Evolutionary conservation across 2,888 invertebrate species (phyloP), one percentile per base, ranked within the genome.

Genomic region (Zhengitettix transpicula): DNA sequence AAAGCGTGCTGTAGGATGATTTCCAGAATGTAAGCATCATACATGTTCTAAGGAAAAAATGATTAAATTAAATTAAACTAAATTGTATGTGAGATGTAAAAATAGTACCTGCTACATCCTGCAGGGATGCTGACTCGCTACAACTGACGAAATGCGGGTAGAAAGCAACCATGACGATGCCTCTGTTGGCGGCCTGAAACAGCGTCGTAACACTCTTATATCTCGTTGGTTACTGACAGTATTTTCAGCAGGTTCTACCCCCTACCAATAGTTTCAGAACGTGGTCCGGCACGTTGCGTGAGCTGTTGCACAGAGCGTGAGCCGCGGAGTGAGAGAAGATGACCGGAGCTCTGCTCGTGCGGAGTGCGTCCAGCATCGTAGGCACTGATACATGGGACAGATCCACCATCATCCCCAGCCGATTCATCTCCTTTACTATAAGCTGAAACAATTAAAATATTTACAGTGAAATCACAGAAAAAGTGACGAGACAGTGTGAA

Each of bases 151-250:
- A 82, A 68, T 75, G 74, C 60, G 77, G 79, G 68, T 79, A 81
- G 71, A 83, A 82, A 62, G 81, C 81, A 54, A 83, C 80, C 83
- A 83, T 83, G 60, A 82, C 79, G 65, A 83, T 74, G 58, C 83
- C 83, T 58, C 78, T 77, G 67, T 81, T 82, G 67, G 74, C 71
- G 68, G 78, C 79, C 82, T 83, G 72, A 58, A 71, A 70, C 40
- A n/a, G 15, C 12, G 40, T n/a, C 12, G 47, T 47, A 7, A 7
- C 5, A 47, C 14, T n/a, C 1, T 47, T 14, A 47, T 47, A 47
- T 8, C 47, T 5, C 5, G n/a, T 47, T 1, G 5, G 8, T 47
- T 12, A 47, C 9, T 8, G 47, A 47, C 9, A 7, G 40, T 1
- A 55, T 28, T 28, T 28, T 28, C 2, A 5, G 28, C 28, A 28